Conservation (phyloP, 2,797 vertebrate species). For the Psittacula echo region DNA sequence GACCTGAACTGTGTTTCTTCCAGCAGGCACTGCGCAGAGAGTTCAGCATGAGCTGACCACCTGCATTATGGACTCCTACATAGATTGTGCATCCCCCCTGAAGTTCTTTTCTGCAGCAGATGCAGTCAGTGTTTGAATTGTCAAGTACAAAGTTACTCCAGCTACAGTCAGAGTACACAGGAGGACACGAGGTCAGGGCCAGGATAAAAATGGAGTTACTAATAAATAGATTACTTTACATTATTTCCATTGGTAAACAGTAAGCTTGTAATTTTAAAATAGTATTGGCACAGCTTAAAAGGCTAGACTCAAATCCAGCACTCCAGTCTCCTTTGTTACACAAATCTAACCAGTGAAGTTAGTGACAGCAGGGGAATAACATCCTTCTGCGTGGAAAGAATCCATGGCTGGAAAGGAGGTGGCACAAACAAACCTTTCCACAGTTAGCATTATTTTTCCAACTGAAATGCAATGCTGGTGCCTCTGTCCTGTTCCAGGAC, state of each 20-base stretch:
- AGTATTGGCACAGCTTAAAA: background rate
- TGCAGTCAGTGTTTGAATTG: background rate
- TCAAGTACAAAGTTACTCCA: background rate
- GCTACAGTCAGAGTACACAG: background rate
- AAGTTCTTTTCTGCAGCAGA: background rate
- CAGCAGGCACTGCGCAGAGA: background rate
- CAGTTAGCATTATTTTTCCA: background rate
- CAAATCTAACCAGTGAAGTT: background rate
- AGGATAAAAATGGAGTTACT: background rate
- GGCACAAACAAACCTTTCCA: background rate
- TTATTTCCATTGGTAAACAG: background rate
- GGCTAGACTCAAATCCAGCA: background rate
- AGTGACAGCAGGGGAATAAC: background rate
- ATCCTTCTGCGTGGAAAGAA: background rate
- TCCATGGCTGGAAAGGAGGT: background rate
- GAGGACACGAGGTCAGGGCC: background rate
- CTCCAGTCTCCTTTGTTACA: background rate
- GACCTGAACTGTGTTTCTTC: background rate
- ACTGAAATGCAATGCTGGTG: background rate
- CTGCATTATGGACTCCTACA: background rate
- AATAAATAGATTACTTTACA: background rate
- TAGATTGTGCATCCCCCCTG: background rate
- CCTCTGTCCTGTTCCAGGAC: background rate
- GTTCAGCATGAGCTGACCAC: background rate
- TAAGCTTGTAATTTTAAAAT: background rate